Evolutionary conservation across 2,888 invertebrate genomes (phyloP), one percentile per base, ranked within the genome.

Genomic region (Drosophila nigricruria): DNA sequence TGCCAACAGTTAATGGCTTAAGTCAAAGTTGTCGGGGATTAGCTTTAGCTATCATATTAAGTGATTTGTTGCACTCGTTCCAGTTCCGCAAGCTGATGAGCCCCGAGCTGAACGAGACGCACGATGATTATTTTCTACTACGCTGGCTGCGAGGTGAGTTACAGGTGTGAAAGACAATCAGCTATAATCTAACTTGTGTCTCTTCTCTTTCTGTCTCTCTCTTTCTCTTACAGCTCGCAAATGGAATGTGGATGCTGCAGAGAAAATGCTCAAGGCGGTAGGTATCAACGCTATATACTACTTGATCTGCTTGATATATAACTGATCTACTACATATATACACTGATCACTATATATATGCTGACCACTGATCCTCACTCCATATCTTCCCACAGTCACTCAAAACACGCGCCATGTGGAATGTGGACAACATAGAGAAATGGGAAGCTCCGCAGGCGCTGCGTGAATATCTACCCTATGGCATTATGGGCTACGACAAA

Each of bases 201-300:
- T 14, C 36, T 27, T 18, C 40, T n/a, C 36, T 25, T 9, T 40
- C 5, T 18, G 30, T 38, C n/a, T 10, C 3, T 18, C 45, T 8
- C 16, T 43, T n/a, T 20, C 32, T 23, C 36, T 10, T 47, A 50
- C 42, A 92, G 98, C 98, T 3, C 94, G 98, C 90, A 96, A 96
- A 93, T 98, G 97, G 95, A 96, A 98, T 91, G 91, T 96, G 1
- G 95, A 95, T 58, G 97, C 96, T n/a, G 97, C 98, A 0, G 98
- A 98, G 92, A 96, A 97, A 93, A 98, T 98, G 98, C 93, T 98
- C 3, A 94, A 97, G 93, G 96, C 96, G 90, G 98, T 98, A 94
- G 95, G 96, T 79, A 1, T 5, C 4, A 5, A 3, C 10, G 1
- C 5, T 18, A 49, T 30, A n/a, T n/a, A 9, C 9, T 38, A 6